These are phyloP conservation scores for Malurus leucopterus DNA, from an alignment of 2,797 vertebrate species.

Conservation along the genomic window DNA sequence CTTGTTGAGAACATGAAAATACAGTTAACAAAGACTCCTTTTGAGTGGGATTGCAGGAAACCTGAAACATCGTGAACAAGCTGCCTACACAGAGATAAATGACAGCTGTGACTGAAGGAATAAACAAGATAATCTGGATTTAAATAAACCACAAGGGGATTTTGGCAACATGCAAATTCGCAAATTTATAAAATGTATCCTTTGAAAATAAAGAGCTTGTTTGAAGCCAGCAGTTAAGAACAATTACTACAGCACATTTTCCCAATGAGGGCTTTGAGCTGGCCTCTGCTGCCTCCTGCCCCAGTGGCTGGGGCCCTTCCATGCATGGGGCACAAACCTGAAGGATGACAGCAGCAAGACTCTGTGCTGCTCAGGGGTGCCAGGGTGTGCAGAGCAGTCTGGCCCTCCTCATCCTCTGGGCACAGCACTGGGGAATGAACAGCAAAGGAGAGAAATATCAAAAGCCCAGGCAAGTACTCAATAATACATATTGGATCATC, in stretches of 20 bases:
- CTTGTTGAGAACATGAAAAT: neutral
- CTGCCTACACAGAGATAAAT: slow-evolving; percentile 59
- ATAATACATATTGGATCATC: rapidly evolving
- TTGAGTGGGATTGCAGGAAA: slow-evolving; percentile 46
- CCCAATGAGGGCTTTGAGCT: neutral
- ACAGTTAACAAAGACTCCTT: slow-evolving; percentile 37
- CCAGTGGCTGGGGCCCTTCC: rapidly evolving
- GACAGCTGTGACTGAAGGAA: slow-evolving; percentile 72
- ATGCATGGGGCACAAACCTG: neutral
- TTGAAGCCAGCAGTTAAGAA: slow-evolving; percentile 53
- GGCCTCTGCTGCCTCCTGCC: neutral
- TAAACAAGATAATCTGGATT: slow-evolving; percentile 75
- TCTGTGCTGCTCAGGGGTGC: neutral
- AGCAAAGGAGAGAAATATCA: neutral
- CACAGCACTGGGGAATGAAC: neutral
- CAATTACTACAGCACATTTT: slow-evolving; percentile 18
- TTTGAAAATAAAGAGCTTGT: slow-evolving; percentile 67
- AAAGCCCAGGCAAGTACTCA: neutral
- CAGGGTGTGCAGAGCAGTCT: rapidly evolving
- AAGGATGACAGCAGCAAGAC: rapidly evolving
- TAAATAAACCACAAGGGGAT: slow-evolving; percentile 62
- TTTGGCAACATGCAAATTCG: slow-evolving; percentile 63
- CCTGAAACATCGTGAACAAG: slow-evolving; percentile 47
- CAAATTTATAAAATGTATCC: slow-evolving; percentile 57
- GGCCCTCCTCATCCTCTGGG: neutral